A percentile compares a stretch with the other conserved stretches of the same genome.
Conservation (phyloP, 2,113 vertebrate species). For the Zeus faber region DNA sequence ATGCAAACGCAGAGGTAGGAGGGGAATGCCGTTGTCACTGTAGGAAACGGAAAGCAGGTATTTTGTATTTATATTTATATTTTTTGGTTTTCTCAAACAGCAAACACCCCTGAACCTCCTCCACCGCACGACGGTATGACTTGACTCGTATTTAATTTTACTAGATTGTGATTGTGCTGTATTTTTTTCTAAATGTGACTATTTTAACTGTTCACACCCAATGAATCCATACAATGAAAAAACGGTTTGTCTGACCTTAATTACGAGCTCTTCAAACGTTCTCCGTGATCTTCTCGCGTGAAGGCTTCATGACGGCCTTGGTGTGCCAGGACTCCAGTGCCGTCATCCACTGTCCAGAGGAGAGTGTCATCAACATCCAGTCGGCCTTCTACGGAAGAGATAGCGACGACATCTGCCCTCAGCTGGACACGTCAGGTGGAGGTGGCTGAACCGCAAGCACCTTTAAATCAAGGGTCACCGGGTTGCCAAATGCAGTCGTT, state of each 20-base stretch:
- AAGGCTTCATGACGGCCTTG: conserved; percentile 67
- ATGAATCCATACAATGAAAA: no score
- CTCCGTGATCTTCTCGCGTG: no score
- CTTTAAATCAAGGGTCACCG: no score
- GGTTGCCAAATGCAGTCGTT: no score
- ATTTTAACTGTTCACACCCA: no score
- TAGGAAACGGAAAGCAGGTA: background rate
- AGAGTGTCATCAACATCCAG: conserved; percentile 75
- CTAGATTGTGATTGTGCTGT: no score
- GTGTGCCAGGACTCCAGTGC: conserved; percentile 63
- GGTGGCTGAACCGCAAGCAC: conserved; percentile 13
- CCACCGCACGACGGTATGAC: conserved; percentile 77
- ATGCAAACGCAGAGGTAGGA: conserved; percentile 72
- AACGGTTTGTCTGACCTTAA: no score
- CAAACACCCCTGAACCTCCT: conserved; percentile 66
- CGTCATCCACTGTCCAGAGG: conserved; percentile 65
- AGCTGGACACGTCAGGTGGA: conserved; percentile 33
- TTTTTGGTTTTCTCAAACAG: conserved; percentile 48
- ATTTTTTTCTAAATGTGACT: no score
- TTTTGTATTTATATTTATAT: background rate
- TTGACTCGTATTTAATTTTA: no score
- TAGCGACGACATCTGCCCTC: conserved; percentile 61
- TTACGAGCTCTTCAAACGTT: no score
- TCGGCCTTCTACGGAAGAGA: conserved; percentile 73
- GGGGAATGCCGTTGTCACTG: background rate